Evolutionary conservation across 2,888 invertebrate genomes (phyloP), one percentile per base, ranked within the genome.

Genomic region (Mechanitis mazaeus): DNA sequence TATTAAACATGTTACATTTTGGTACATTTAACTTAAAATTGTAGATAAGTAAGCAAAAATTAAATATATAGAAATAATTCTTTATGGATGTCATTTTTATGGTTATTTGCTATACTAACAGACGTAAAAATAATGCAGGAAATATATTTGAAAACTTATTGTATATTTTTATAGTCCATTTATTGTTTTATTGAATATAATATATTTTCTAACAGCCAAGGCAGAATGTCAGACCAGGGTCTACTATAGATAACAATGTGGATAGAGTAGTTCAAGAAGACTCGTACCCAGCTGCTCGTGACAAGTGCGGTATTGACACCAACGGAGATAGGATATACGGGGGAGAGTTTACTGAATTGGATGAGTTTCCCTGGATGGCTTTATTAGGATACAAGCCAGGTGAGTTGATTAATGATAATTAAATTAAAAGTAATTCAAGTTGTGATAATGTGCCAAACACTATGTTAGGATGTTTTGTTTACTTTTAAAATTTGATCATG

Each of bases 341-440:
- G 55, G 94, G 94, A 9, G 87, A 90, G 60, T 82, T 91, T 54
- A 92, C 93, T 0, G 92, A 92, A n/a, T 72, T 92, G 4, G 92
- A 92, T 60, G 93, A 93, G 72, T 93, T 92, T 75, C 93, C 93
- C 0, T 93, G 93, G 93, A 87, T 93, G 89, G 91, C 91, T 0
- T 69, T 93, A 33, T 67, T 93, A 58, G 92, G 92, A 59, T 93
- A 93, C 68, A 83, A 85, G 45, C 89, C 90, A 66, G 77, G 92
- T 92, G 73, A 80, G 85, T 79, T 60, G 4, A 47, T 1, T 9
- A 42, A 42, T 9, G 3, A 9, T 3, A 7, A 11, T 9, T 5
- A 9, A 9, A 3, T 42, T 35, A 35, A 4, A 35, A 35, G 6
- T 35, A 35, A 3, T 35, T 5, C 7, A 42, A 7, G 7, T 9